Percentiles rank a stretch among this genome's conserved stretches.
phyloP scores from a whole-genome alignment of 2,113 vertebrate genomes.

The Catagonus wagneri region DNA sequence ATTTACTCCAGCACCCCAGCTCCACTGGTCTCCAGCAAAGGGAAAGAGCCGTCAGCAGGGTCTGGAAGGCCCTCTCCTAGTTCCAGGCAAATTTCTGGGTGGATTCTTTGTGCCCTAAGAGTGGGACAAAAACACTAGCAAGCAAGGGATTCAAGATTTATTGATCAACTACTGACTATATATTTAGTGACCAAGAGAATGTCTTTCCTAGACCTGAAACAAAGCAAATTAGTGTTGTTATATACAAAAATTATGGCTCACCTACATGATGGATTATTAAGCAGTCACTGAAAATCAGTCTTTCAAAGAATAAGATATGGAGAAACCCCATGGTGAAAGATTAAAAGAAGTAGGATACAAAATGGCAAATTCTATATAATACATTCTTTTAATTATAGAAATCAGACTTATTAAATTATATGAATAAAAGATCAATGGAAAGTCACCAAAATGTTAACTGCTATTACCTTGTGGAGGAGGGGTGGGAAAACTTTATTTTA shows the following conservation, averaged over 20 bases:
- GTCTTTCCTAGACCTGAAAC: background rate
- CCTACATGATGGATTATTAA: background rate
- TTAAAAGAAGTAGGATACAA: slow-evolving; percentile 14
- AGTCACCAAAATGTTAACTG: slow-evolving; percentile 13
- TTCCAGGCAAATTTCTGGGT: background rate
- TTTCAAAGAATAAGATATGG: slow-evolving; percentile 42
- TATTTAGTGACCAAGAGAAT: background rate
- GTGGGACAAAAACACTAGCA: background rate
- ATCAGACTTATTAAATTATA: slow-evolving; percentile 7
- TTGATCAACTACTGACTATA: background rate
- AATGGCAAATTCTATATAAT: background rate
- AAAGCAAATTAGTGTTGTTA: background rate
- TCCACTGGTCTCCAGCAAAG: slow-evolving; percentile 20
- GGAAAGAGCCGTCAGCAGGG: background rate
- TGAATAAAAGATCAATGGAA: background rate
- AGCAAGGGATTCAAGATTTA: slow-evolving; percentile 27
- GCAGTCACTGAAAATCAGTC: background rate
- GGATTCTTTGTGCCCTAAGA: background rate
- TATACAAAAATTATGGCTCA: background rate
- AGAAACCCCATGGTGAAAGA: background rate
- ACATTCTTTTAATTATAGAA: background rate
- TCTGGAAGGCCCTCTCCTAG: background rate
- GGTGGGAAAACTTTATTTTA: background rate
- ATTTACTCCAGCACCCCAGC: background rate
- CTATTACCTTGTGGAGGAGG: background rate